A percentile compares a stretch with the other conserved stretches of the same genome.
Evolutionary conservation across 2,113 vertebrate genomes (phyloP).

Genomic region (Toxostoma redivivum): DNA sequence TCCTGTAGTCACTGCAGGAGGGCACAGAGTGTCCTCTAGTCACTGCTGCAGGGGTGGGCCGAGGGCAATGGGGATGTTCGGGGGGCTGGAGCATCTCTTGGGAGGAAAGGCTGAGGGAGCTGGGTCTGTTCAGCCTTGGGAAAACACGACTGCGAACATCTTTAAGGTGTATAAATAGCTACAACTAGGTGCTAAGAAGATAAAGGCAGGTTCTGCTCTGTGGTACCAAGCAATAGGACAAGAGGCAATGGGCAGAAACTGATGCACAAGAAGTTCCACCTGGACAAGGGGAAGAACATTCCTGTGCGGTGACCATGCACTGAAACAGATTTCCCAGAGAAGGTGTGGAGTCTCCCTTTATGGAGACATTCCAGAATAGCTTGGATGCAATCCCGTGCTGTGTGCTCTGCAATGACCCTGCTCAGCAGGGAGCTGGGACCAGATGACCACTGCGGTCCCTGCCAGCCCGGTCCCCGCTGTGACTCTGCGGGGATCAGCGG

Average conservation of each 20-base stretch:
- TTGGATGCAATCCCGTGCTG: neutral
- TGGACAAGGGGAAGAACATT: neutral
- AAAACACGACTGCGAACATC: too few relatives aligned
- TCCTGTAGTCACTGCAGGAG: neutral
- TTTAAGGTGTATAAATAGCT: neutral
- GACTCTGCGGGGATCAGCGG: too few relatives aligned
- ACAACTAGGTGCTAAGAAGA: neutral
- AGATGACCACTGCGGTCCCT: neutral
- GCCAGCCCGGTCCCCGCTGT: neutral
- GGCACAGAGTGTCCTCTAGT: rapidly evolving
- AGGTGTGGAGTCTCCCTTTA: too few relatives aligned
- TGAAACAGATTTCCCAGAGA: neutral
- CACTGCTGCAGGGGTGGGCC: too few relatives aligned
- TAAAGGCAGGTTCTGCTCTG: neutral
- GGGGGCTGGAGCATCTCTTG: neutral
- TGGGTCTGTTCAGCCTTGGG: neutral
- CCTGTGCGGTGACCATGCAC: neutral
- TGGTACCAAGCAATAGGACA: neutral
- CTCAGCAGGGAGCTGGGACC: neutral
- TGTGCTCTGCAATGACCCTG: neutral
- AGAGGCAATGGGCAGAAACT: neutral
- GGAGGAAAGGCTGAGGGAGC: neutral
- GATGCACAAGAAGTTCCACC: neutral
- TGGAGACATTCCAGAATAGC: too few relatives aligned
- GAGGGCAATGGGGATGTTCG: rapidly evolving